Evolutionary conservation across 1,140 invertebrate species (phyloP).

Genomic region (Lucilia cuprina): DNA sequence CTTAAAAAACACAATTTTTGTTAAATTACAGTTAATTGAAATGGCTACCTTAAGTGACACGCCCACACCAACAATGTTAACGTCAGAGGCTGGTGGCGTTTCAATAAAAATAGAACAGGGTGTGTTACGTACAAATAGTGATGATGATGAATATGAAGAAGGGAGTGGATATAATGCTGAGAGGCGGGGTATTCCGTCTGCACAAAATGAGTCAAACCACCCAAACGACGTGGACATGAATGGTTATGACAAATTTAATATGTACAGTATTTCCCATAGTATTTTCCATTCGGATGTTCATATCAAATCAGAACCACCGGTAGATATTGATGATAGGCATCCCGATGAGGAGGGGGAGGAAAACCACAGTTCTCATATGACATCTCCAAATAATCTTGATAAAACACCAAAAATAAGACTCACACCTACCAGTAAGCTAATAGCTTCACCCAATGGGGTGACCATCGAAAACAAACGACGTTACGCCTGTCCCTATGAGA

Average conservation of each 20-base stretch:
- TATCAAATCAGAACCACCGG: slow-evolving; percentile 37
- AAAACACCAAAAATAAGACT: slow-evolving; percentile 43
- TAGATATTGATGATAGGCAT: slow-evolving; percentile 30
- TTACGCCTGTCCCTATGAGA: slow-evolving; percentile 56
- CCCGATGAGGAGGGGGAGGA: background rate
- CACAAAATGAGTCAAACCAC: background rate
- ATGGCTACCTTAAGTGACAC: slow-evolving; percentile 36
- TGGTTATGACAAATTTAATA: background rate
- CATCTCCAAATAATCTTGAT: background rate
- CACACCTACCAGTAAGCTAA: slow-evolving; percentile 52
- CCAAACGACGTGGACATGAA: background rate
- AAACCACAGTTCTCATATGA: background rate
- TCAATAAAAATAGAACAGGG: slow-evolving; percentile 32
- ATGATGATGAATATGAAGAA: background rate
- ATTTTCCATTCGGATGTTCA: background rate
- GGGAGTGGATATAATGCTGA: background rate
- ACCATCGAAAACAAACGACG: slow-evolving; percentile 53
- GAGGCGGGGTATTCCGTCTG: slow-evolving; percentile 9
- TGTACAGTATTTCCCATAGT: background rate
- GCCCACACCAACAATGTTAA: slow-evolving; percentile 30
- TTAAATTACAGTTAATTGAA: slow-evolving; percentile 29
- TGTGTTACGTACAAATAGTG: background rate
- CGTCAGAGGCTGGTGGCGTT: background rate
- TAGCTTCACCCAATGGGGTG: slow-evolving; percentile 47
- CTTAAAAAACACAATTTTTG: background rate